Evolutionary conservation across 2,113 vertebrate species (phyloP).

Genomic region (Forbesichthys agassizii): DNA sequence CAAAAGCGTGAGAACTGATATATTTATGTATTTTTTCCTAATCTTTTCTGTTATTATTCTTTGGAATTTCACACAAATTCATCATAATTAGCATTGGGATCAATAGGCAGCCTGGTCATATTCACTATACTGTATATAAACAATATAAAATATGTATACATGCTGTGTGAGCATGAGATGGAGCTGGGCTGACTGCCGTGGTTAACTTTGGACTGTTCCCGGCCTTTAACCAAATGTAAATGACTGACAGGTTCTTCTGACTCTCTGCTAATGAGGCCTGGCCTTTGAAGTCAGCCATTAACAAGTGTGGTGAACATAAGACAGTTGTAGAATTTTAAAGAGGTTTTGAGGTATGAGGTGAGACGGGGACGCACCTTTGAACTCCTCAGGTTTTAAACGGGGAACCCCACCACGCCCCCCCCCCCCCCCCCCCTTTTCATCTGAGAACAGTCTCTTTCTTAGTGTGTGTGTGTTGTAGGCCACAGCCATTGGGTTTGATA

Average conservation of each 20-base stretch:
- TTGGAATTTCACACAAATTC: no score
- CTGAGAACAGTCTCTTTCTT: no score
- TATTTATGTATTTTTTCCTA: neutral
- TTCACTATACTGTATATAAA: no score
- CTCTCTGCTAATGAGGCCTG: conserved; percentile 77
- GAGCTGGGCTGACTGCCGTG: conserved; percentile 73
- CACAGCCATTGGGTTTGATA: no score
- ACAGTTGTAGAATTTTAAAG: conserved; percentile 70
- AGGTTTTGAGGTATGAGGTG: conserved; percentile 77
- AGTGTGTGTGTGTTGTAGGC: no score
- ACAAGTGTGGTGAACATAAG: conserved; percentile 71
- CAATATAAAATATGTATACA: conserved; percentile 59
- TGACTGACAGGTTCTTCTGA: conserved; percentile 67
- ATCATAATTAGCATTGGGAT: no score
- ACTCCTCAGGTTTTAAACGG: conserved; percentile 46
- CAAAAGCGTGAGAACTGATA: no score
- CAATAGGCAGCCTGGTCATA: no score
- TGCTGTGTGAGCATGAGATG: conserved; percentile 66
- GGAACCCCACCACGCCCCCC: conserved; percentile 30
- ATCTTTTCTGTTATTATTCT: conserved; percentile 38
- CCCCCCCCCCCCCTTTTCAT: conserved; percentile 47
- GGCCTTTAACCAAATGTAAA: conserved; percentile 71
- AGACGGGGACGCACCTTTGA: conserved; percentile 47
- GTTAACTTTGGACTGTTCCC: conserved; percentile 67
- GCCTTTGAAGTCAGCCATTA: conserved; percentile 74